Base-by-base conservation (phyloP, 2,113 vertebrate genomes). In the Lipophrys pholis region DNA sequence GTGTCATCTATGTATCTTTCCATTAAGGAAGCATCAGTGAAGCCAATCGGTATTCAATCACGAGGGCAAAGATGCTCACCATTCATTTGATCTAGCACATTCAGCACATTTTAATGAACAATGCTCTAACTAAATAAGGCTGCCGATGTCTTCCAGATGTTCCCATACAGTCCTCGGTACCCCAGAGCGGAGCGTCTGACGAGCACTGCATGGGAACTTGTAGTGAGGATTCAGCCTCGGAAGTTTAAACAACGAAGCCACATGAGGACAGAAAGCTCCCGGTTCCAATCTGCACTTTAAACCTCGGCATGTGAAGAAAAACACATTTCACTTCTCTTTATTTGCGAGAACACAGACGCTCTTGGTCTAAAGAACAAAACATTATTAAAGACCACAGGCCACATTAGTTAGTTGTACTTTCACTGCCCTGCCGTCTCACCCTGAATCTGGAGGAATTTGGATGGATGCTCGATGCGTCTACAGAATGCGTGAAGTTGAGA, bases 111-210 rank as follows among this genome's bases (percentile, higher is more conserved):
- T 57, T 61, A 45, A 75, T 76, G 9, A 62, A 71, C 50, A 78
- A 82, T 68, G 43, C 63, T 56, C 77, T 83, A 84, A n/a, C 77
- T 83, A 30, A 57, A 73, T 83, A 77, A 87, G 75, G 80, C 73
- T 65, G 55, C 51, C 45, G 57, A 59, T 40, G 49, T 77, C n/a
- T 43, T 46, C 64, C 42, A 57, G 60, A 46, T 73, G 62, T 69
- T 72, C 50, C 75, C 46, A 50, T 57, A 55, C 21, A 67, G 56
- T 16, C 56, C 42, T 78, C 51, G 11, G 66, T 61, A 30, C 21
- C 2, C 21, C 21, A 30, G 53, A 76, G 76, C 38, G 45, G 35
- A 49, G 48, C 42, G 64, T 49, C 8, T 11, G 45, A 39, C 41
- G 57, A 70, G 68, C 21, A 6, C 12, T 58, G 46, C 17, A 45